A percentile compares a stretch with the other conserved stretches of the same genome.
phyloP scores from a whole-genome alignment of 2,888 invertebrate species.

The Biston stratarius region DNA sequence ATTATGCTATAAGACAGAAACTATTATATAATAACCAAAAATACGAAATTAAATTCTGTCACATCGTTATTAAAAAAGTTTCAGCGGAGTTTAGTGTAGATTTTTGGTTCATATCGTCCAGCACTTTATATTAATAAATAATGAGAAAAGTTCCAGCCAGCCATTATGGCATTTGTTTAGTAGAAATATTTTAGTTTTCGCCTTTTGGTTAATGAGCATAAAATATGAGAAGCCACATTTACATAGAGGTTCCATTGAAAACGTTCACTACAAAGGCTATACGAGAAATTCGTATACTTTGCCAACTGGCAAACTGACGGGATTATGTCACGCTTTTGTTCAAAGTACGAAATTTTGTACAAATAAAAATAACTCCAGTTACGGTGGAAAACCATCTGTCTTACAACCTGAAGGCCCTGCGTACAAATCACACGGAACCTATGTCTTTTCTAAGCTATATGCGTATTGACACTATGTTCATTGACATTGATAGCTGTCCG shows the following conservation, averaged over 20 bases:
- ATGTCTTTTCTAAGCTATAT: no score
- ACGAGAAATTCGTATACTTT: not conserved
- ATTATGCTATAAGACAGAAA: not conserved
- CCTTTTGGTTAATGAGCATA: slow-evolving; percentile 18
- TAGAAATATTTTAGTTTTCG: slow-evolving; percentile 26
- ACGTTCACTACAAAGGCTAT: not conserved
- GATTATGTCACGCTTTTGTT: no score
- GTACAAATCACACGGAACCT: no score
- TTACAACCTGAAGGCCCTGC: no score
- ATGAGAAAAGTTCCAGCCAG: slow-evolving; percentile 47
- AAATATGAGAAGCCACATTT: slow-evolving; percentile 6
- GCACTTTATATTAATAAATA: slow-evolving; percentile 56
- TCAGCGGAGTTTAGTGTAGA: slow-evolving; percentile 43
- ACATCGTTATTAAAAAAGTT: slow-evolving; percentile 57
- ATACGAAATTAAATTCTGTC: slow-evolving; percentile 26
- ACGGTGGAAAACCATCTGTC: no score
- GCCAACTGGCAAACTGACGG: no score
- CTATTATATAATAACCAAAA: slow-evolving; percentile 2
- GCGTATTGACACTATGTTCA: no score
- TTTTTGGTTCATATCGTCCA: slow-evolving; percentile 45
- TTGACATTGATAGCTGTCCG: no score
- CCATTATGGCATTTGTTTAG: slow-evolving; percentile 21
- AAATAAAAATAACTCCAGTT: no score
- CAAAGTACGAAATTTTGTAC: no score
- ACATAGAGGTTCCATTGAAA: not conserved